Conservation (phyloP, 2,888 invertebrate genomes). For the Thyatira batis region DNA sequence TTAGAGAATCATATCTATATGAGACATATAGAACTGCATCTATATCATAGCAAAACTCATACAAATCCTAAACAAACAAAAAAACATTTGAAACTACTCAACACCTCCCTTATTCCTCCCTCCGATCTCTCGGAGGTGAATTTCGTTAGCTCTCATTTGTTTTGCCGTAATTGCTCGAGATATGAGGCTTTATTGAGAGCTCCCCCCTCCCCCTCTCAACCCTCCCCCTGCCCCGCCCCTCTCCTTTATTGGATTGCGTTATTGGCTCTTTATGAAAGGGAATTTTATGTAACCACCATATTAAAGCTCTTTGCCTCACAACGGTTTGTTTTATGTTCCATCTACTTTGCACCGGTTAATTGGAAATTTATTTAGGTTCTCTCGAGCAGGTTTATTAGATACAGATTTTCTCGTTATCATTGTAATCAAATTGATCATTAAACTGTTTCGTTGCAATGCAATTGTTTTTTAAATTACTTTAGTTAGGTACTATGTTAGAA, state of each 20-base stretch:
- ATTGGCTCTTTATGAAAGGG: conserved; percentile 57
- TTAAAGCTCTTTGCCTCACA: conserved; percentile 37
- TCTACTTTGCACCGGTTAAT: neutral
- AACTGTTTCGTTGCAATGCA: too few relatives aligned
- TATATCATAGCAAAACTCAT: too few relatives aligned
- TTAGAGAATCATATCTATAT: too few relatives aligned
- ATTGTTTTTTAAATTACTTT: too few relatives aligned
- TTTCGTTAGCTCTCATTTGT: conserved; percentile 80
- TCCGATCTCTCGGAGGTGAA: conserved; percentile 68
- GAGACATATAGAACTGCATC: too few relatives aligned
- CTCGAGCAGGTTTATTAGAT: neutral
- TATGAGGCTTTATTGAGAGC: conserved; percentile 64
- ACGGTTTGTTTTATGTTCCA: conserved; percentile 18
- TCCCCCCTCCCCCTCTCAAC: conserved; percentile 24
- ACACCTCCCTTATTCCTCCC: conserved; percentile 27
- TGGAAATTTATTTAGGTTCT: neutral
- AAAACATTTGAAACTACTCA: conserved; percentile 28
- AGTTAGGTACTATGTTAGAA: too few relatives aligned
- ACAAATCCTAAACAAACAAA: too few relatives aligned
- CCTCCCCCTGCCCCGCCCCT: conserved; percentile 36
- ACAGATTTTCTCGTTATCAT: too few relatives aligned
- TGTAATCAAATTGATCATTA: too few relatives aligned
- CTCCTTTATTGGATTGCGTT: conserved; percentile 67
- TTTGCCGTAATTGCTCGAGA: conserved; percentile 77
- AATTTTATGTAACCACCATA: conserved; percentile 63